Percentiles rank a stretch among this genome's conserved stretches.
Conservation (phyloP, 1,140 invertebrate genomes). For the Aphelenchoides besseyi region DNA sequence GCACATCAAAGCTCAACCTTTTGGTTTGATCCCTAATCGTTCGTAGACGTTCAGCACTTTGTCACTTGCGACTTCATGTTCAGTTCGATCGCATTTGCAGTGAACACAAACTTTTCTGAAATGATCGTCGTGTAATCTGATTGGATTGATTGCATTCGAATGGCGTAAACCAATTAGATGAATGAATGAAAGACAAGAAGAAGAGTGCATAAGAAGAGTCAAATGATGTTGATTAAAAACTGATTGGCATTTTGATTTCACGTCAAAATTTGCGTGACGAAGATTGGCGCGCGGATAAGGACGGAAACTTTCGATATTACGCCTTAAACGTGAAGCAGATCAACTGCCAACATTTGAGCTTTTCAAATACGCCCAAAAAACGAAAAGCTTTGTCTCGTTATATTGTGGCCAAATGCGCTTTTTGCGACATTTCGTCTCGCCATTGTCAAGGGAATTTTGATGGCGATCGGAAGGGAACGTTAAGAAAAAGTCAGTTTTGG, state of each 20-base stretch:
- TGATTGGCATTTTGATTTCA: not conserved
- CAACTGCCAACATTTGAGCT: not conserved
- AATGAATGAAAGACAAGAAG: conserved; percentile 18
- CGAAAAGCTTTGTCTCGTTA: not conserved
- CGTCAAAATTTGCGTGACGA: not conserved
- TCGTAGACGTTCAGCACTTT: conserved; percentile 59
- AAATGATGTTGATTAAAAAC: not conserved
- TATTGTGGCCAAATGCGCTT: not conserved
- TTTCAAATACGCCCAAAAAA: not conserved
- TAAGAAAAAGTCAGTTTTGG: not conserved
- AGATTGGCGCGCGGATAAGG: not conserved
- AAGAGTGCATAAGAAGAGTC: conserved; percentile 7
- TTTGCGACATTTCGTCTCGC: no score
- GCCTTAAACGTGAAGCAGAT: not conserved
- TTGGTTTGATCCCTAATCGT: conserved; percentile 58
- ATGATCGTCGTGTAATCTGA: no score
- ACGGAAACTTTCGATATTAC: not conserved
- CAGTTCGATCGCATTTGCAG: conserved; percentile 60
- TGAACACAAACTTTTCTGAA: conserved; percentile 63
- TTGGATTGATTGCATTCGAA: no score
- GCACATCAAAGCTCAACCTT: not conserved
- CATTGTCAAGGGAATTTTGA: not conserved
- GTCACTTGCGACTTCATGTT: conserved; percentile 50
- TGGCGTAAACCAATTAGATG: conserved; percentile 11
- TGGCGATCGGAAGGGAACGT: not conserved